These are phyloP conservation scores for Phaethon lepturus DNA, from an alignment of 2,113 vertebrate species.

Conservation along the genomic window DNA sequence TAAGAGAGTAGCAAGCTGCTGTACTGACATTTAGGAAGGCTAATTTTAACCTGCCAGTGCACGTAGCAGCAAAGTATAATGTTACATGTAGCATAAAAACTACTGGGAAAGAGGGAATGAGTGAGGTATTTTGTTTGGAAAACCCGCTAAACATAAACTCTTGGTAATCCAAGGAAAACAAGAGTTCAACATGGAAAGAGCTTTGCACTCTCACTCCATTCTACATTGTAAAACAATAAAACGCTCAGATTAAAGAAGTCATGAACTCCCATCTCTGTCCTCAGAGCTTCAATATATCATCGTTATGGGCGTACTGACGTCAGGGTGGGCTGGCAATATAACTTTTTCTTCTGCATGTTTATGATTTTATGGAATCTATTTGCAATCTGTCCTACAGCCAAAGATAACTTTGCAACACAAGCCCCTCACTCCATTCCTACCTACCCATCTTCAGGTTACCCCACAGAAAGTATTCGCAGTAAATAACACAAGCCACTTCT, in stretches of 20 bases:
- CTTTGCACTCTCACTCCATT: background rate
- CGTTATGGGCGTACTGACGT: background rate
- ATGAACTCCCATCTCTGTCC: background rate
- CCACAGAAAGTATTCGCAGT: background rate
- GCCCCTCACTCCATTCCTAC: background rate
- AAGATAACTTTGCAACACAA: background rate
- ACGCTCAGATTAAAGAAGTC: background rate
- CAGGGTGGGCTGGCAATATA: background rate
- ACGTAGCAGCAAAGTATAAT: background rate
- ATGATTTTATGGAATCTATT: background rate
- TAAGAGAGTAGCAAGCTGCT: background rate
- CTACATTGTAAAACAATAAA: constrained; percentile 44
- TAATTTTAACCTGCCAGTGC: constrained; percentile 61
- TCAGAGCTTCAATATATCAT: background rate
- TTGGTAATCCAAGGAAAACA: constrained; percentile 51
- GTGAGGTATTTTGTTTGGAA: constrained; percentile 38
- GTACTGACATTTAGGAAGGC: constrained; percentile 60
- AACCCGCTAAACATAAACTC: constrained; percentile 45
- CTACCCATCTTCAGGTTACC: background rate
- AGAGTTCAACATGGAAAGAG: background rate
- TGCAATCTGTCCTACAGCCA: background rate
- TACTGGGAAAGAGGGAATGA: background rate
- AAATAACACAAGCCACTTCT: background rate
- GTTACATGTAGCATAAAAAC: constrained; percentile 36
- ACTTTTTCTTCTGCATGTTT: background rate